A percentile compares a stretch with the other conserved stretches of the same genome.
These are phyloP conservation scores for Silurus meridionalis DNA, from an alignment of 2,113 vertebrate genomes.

Conservation along the genomic window DNA sequence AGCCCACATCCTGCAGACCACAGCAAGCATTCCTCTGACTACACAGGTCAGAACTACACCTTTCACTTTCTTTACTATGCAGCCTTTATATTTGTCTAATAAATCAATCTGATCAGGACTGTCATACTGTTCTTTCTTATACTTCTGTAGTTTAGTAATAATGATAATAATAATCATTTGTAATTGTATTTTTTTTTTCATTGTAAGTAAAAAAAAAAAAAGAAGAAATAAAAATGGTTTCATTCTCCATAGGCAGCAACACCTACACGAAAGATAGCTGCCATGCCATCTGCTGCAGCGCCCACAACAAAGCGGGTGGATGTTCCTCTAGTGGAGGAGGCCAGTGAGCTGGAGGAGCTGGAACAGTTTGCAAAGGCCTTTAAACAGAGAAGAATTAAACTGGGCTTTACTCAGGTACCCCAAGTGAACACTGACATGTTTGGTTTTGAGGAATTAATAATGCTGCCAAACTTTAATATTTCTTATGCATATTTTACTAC, in stretches of 20 bases:
- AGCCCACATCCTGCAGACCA: conserved; percentile 95
- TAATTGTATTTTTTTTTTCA: not conserved
- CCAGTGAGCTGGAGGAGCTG: conserved; percentile 97
- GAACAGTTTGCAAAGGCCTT: conserved; percentile 99
- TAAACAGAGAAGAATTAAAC: conserved; percentile 98
- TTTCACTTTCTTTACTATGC: not conserved
- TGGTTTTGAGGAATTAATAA: not conserved
- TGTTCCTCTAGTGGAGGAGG: conserved; percentile 92
- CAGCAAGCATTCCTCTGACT: conserved; percentile 93
- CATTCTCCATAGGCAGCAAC: conserved; percentile 84
- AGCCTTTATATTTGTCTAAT: not conserved
- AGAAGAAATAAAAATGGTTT: not conserved
- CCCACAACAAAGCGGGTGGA: conserved; percentile 91
- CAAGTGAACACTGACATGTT: not conserved
- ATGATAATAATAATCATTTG: too few relatives aligned
- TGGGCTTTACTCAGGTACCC: conserved; percentile 97
- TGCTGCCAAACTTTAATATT: not conserved
- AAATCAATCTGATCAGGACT: not conserved
- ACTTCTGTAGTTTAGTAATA: not conserved
- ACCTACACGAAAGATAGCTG: conserved; percentile 93
- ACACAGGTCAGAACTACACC: conserved; percentile 80
- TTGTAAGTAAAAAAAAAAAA: not conserved
- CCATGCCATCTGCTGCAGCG: conserved; percentile 86
- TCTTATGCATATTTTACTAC: conserved; percentile 15
- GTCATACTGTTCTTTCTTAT: not conserved